Base-by-base conservation (phyloP, 1,140 invertebrate genomes). In the Pogonomyrmex californicus region DNA sequence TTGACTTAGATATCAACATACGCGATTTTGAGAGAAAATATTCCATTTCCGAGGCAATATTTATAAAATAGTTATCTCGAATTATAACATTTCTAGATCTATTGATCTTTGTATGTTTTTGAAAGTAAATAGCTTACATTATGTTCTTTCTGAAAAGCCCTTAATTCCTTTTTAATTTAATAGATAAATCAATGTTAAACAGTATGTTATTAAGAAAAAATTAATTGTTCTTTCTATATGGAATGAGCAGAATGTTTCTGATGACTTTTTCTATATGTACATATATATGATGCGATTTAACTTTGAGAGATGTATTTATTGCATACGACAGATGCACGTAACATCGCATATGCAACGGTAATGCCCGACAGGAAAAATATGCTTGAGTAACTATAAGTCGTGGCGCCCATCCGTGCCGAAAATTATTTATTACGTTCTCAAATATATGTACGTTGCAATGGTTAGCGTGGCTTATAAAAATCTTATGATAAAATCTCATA, bases 341-440 rank as follows among this genome's bases (percentile, higher is more conserved):
- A 79, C 47, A 68, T 79, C 23, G n/a, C 36, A 41, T 79, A 54
- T 54, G 44, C 62, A 41, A 79, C 47, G 47, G 77, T 44, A 68
- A 79, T 68, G 36, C 36, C 5, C 44, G 77, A 66, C n/a, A 54
- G 36, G 36, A 79, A 36, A 79, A 68, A 79, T 79, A 79, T 79
- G 62, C 62, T n/a, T 54, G 44, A 68, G 47, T 68, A 79, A 79
- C 47, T 33, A 17, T 54, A 68, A 79, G 44, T 68, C 62, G 17
- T 36, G n/a, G 7, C 33, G 44, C 12, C 47, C 14, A 54, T 68
- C 12, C 14, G 9, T 65, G 36, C 36, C 62, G 47, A 79, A 68
- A 79, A 68, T 68, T 41, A 79, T 79, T 79, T 79, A 79, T 58
- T 47, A 68, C 12, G n/a, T 58, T 68, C 47, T n/a, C 77, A 44